Conservation (phyloP, 53 echinoderm and acorn worm genomes). For the Paelopatides confundens region DNA sequence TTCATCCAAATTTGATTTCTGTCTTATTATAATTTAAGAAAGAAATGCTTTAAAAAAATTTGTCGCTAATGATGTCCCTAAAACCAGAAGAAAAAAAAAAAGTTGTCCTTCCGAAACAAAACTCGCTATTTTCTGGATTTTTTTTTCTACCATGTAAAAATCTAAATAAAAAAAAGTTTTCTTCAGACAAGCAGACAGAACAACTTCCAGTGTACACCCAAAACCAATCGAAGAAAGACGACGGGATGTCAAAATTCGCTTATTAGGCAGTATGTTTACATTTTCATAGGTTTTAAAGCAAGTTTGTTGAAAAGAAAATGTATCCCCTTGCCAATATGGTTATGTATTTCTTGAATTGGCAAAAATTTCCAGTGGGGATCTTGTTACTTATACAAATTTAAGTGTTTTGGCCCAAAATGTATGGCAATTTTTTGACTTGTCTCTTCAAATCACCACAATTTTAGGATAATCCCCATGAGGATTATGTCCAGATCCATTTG, state of each 20-base stretch:
- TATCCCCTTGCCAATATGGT: conserved; percentile 12
- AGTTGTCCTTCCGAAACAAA: background rate
- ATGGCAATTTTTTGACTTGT: no score
- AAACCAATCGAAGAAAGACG: no score
- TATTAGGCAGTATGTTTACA: background rate
- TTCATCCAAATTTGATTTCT: no score
- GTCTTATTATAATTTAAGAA: no score
- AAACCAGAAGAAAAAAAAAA: no score
- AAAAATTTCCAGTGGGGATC: background rate
- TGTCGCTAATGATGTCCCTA: no score
- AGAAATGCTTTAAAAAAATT: no score
- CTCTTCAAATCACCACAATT: background rate
- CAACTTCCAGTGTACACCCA: no score
- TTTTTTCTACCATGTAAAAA: no score
- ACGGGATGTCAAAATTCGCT: background rate
- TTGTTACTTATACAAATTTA: background rate
- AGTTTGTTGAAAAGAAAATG: background rate
- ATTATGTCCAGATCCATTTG: conserved; percentile 16
- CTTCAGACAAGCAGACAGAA: no score
- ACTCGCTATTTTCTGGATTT: background rate
- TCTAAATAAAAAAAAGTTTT: no score
- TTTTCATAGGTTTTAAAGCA: conserved; percentile 29
- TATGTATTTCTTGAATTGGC: background rate
- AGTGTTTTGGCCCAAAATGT: background rate
- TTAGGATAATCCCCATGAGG: conserved; percentile 14